Conservation (phyloP, 2,113 vertebrate species). For the Hemibagrus wyckioides region DNA sequence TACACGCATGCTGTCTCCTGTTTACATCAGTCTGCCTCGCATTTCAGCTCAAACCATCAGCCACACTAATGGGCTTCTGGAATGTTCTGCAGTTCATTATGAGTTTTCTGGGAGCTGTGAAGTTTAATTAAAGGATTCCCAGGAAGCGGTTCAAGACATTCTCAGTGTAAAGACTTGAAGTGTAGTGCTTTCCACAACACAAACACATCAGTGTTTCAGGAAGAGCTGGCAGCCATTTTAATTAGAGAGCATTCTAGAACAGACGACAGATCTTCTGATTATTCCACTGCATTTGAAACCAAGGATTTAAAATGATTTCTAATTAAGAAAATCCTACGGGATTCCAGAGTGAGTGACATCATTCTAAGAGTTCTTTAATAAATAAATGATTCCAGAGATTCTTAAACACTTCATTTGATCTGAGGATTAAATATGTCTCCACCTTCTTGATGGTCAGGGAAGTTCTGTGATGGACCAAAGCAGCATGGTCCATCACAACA, state of each 20-base stretch:
- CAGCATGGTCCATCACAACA: too few relatives aligned
- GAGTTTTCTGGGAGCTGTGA: background rate
- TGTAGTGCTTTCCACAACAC: background rate
- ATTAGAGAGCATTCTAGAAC: background rate
- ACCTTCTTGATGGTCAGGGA: too few relatives aligned
- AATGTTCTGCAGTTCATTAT: background rate
- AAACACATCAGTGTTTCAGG: background rate
- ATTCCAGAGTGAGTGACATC: background rate
- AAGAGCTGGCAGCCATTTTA: background rate
- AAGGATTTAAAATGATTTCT: background rate
- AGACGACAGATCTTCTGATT: background rate
- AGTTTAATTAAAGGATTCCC: background rate
- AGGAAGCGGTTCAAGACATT: background rate
- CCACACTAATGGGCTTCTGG: background rate
- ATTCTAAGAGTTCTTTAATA: background rate
- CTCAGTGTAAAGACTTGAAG: background rate
- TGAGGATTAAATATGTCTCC: too few relatives aligned
- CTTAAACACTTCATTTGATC: background rate
- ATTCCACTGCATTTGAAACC: background rate
- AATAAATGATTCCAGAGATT: background rate
- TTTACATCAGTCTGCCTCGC: conserved; percentile 16
- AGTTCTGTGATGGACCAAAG: background rate
- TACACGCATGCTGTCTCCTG: conserved; percentile 24
- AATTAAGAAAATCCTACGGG: background rate
- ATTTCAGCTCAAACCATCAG: conserved; percentile 10